These are phyloP conservation scores for Planiliza haematocheilus DNA, from an alignment of 2,113 vertebrate genomes.

Conservation along the genomic window DNA sequence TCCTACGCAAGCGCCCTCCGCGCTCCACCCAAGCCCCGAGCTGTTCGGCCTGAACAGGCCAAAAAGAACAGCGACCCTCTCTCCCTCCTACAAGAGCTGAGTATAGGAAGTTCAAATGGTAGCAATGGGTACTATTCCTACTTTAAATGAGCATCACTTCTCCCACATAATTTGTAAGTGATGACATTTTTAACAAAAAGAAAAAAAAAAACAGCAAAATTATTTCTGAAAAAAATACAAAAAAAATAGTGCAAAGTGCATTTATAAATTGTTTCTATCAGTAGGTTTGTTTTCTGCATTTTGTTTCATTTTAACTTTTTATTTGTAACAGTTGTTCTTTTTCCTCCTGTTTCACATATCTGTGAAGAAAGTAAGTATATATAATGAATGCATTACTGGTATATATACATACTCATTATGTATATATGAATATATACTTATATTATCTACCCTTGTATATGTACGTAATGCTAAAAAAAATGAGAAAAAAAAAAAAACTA, in stretches of 20 bases:
- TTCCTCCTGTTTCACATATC: constrained; percentile 81
- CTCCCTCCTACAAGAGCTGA: constrained; percentile 98
- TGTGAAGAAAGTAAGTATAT: constrained; percentile 82
- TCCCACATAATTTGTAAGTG: constrained; percentile 64
- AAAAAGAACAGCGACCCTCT: constrained; percentile 99
- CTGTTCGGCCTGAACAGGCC: constrained; percentile 91
- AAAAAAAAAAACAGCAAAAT: constrained; percentile 67
- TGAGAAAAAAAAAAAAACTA: constrained; percentile 53
- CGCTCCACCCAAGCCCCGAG: constrained; percentile 95
- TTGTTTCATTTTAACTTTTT: constrained; percentile 85
- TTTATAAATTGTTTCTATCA: constrained; percentile 87
- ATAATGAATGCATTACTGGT: constrained; percentile 82
- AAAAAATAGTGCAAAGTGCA: constrained; percentile 79
- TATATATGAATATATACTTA: constrained; percentile 86
- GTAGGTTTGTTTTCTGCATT: constrained; percentile 85
- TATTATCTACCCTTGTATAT: constrained; percentile 83
- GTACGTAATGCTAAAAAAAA: constrained; percentile 74
- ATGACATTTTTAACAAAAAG: constrained; percentile 73
- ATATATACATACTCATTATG: constrained; percentile 83
- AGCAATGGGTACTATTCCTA: constrained; percentile 99
- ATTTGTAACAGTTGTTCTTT: constrained; percentile 83
- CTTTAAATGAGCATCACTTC: constrained; percentile 91
- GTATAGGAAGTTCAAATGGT: constrained; percentile 97
- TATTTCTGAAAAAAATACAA: constrained; percentile 59
- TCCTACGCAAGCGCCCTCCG: constrained; percentile 97